Evolutionary conservation across 2,797 vertebrate genomes (phyloP).

Genomic region (Alcedo atthis): DNA sequence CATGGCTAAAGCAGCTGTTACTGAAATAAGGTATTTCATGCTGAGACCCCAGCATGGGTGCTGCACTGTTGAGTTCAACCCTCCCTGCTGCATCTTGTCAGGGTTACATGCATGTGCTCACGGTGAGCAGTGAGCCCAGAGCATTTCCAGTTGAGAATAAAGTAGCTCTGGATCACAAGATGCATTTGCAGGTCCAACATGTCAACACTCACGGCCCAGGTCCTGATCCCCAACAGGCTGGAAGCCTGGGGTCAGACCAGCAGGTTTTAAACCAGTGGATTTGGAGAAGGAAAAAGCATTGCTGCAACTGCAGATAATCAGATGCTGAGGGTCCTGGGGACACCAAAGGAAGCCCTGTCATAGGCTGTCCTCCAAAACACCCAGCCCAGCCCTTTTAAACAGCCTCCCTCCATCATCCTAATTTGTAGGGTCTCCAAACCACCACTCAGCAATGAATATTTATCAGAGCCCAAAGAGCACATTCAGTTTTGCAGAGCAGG

Average conservation of each 20-base stretch:
- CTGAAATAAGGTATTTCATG: background rate
- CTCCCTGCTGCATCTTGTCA: accelerated
- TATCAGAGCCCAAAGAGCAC: background rate
- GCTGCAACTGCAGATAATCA: background rate
- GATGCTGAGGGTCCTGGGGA: background rate
- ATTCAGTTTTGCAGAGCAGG: background rate
- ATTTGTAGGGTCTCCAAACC: background rate
- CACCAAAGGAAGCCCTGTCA: background rate
- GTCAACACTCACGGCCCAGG: background rate
- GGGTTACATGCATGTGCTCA: background rate
- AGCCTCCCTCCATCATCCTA: background rate
- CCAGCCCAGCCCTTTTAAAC: background rate
- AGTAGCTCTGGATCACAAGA: background rate
- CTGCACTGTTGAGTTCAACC: background rate
- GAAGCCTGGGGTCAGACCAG: background rate
- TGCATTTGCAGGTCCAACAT: background rate
- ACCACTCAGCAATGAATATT: background rate
- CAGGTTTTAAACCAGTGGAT: background rate
- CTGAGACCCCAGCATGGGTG: accelerated
- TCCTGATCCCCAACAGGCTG: background rate
- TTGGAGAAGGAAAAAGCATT: background rate
- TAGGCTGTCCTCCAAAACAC: background rate
- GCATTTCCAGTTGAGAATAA: background rate
- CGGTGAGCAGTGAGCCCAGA: accelerated
- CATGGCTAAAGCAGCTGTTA: background rate